Evolutionary conservation across 2,113 vertebrate species (phyloP).

Genomic region (Pontoporia blainvillei): DNA sequence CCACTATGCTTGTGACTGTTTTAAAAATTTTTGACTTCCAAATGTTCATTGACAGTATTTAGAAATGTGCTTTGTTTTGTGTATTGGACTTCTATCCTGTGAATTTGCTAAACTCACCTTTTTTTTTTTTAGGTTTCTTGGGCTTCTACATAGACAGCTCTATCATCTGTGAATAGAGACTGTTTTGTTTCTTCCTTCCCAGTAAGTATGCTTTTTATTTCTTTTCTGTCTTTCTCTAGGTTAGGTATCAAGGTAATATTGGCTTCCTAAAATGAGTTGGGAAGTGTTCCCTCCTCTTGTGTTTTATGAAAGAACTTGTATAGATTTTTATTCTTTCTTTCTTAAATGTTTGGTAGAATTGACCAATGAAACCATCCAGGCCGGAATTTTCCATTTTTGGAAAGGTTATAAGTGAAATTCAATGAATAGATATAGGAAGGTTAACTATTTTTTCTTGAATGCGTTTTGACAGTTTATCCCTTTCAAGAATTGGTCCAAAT

Average conservation of each 20-base stretch:
- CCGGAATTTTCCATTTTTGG: neutral
- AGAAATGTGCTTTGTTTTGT: slow-evolving; percentile 8
- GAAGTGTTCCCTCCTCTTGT: neutral
- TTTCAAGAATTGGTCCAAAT: neutral
- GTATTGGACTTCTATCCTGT: neutral
- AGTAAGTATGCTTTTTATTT: neutral
- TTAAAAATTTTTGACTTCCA: neutral
- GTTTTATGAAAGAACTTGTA: neutral
- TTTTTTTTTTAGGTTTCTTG: neutral
- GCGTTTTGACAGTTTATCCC: neutral
- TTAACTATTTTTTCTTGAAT: neutral
- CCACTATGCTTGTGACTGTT: neutral
- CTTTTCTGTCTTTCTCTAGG: neutral
- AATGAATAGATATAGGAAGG: neutral
- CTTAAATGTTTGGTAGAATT: neutral
- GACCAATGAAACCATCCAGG: neutral
- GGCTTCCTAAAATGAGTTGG: neutral
- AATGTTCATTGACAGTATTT: neutral
- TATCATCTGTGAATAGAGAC: neutral
- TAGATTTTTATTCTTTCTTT: neutral
- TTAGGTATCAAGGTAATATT: neutral
- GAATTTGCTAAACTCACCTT: neutral
- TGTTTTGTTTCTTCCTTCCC: neutral
- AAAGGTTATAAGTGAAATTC: neutral
- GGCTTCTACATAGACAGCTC: neutral